Evolutionary conservation across 2,113 vertebrate genomes (phyloP).

Genomic region (Pagrus major): DNA sequence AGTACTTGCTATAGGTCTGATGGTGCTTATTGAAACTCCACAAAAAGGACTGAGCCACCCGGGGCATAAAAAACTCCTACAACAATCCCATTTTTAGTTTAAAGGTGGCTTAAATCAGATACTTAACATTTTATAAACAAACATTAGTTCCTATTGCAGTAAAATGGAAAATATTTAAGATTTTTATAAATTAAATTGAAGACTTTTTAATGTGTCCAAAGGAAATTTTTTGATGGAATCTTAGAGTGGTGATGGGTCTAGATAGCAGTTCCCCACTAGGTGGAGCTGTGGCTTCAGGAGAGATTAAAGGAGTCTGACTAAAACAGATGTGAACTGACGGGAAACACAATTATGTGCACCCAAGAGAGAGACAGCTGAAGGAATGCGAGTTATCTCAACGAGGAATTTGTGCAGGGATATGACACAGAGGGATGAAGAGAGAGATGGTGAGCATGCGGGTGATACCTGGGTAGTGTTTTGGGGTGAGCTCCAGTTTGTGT

Average conservation of each 20-base stretch:
- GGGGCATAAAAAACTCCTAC: too few relatives aligned
- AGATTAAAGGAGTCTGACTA: neutral
- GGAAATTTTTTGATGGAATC: neutral
- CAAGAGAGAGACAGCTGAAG: conserved; percentile 5
- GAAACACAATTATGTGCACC: conserved; percentile 22
- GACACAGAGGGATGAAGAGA: neutral
- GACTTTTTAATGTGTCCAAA: too few relatives aligned
- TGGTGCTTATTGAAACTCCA: neutral
- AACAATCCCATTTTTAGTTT: neutral
- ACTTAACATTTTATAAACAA: neutral
- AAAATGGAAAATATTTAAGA: neutral
- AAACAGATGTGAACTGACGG: conserved; percentile 15
- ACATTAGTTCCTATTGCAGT: too few relatives aligned
- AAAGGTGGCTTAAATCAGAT: neutral
- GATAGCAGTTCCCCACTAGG: conserved; percentile 46
- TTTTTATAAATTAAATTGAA: neutral
- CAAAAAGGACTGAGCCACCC: too few relatives aligned
- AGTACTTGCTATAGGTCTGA: neutral
- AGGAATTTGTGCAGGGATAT: conserved; percentile 11
- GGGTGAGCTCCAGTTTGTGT: conserved; percentile 96
- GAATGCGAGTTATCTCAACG: conserved; percentile 20
- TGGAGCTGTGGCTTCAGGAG: conserved; percentile 44
- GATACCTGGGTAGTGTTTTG: conserved; percentile 98
- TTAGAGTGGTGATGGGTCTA: neutral
- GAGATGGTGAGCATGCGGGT: neutral